A percentile compares a stretch with the other conserved stretches of the same genome.
Conservation (phyloP, 2,888 invertebrate species). For the Falcaria lacertinaria region DNA sequence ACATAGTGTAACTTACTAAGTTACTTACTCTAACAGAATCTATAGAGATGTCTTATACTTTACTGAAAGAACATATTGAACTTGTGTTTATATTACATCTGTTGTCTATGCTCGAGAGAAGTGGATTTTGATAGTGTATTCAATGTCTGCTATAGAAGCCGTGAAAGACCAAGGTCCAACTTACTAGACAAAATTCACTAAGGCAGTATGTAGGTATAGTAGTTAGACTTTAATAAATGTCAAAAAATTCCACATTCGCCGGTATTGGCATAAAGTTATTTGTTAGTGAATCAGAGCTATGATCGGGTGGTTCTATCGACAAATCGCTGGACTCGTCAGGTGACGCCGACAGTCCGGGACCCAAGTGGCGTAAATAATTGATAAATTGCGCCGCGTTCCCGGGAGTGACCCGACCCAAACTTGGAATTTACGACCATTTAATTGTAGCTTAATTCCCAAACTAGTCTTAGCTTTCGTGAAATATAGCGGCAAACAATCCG, state of each 20-base stretch:
- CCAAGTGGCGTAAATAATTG: slow-evolving; percentile 79
- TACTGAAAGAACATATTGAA: no score
- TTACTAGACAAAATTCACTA: no score
- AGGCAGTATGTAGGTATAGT: no score
- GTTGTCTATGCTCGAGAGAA: no score
- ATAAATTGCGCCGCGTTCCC: slow-evolving; percentile 76
- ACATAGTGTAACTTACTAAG: background rate
- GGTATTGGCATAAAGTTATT: background rate
- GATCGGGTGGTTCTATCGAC: slow-evolving; percentile 36
- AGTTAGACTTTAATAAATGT: slow-evolving; percentile 5
- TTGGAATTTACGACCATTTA: slow-evolving; percentile 76
- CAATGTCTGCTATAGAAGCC: no score
- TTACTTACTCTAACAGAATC: no score
- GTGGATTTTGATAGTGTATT: no score
- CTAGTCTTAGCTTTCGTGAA: slow-evolving; percentile 64
- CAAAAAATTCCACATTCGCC: background rate
- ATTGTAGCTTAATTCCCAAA: slow-evolving; percentile 75
- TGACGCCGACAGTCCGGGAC: slow-evolving; percentile 51
- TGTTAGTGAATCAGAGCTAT: slow-evolving; percentile 8
- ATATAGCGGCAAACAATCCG: slow-evolving; percentile 42
- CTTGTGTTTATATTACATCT: no score
- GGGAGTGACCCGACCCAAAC: slow-evolving; percentile 67
- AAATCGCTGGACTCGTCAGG: slow-evolving; percentile 38
- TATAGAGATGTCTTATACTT: no score
- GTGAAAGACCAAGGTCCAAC: no score